phyloP scores from a whole-genome alignment of 2,113 vertebrate species.

The Onychostruthus taczanowskii region DNA sequence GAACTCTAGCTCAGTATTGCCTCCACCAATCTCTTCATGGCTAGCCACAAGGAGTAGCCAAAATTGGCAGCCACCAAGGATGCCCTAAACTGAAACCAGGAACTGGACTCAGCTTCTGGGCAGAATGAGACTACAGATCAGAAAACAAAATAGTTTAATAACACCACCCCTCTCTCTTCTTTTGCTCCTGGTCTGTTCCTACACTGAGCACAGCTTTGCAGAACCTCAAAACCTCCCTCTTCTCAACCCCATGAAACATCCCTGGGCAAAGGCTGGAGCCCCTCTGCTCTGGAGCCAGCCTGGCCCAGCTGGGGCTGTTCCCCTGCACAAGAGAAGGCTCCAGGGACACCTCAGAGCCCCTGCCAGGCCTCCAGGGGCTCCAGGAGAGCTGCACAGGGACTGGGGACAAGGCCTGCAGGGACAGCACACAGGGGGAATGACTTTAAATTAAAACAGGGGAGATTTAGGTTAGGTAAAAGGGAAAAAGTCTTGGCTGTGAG shows the following conservation, averaged over 20 bases:
- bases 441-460: background rate
- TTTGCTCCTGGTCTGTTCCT: background rate
- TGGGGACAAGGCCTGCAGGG: background rate
- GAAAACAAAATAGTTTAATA: background rate
- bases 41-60: background rate
- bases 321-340: background rate
- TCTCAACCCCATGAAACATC: rapidly evolving
- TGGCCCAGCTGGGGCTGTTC: background rate
- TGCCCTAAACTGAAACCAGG: background rate
- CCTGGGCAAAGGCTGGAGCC: background rate
- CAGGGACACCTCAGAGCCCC: background rate
- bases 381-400: background rate
- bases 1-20: background rate
- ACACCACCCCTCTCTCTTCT: rapidly evolving
- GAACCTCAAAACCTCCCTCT: background rate
- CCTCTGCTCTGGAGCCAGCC: background rate
- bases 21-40: background rate
- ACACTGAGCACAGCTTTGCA: background rate
- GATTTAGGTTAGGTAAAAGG: background rate
- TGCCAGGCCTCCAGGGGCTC: background rate
- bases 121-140: background rate
- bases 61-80: background rate
- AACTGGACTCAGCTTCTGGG: background rate
- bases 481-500: background rate
- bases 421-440: background rate